These are phyloP conservation scores for Rafetus swinhoei DNA, from an alignment of 2,113 vertebrate genomes.

Conservation along the genomic window DNA sequence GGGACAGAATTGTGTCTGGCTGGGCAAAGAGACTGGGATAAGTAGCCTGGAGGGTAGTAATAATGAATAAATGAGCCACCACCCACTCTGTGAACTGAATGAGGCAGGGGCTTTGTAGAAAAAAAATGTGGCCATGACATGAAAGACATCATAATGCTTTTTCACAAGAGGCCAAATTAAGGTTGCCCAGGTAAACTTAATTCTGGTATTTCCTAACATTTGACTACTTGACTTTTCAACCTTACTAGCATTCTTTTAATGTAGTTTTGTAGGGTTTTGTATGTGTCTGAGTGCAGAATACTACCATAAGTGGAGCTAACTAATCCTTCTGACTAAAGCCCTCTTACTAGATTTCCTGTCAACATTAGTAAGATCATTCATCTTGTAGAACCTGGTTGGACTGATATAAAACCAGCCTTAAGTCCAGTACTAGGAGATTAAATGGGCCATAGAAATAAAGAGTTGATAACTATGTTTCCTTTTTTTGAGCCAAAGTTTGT, in stretches of 20 bases:
- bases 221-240: not conserved
- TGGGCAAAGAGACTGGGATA: not conserved
- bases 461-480: not conserved
- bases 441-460: not conserved
- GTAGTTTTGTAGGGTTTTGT: too few species aligned
- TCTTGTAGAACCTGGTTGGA: not conserved
- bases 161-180: not conserved
- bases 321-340: not conserved
- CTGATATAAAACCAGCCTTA: not conserved
- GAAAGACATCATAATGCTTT: not conserved
- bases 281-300: not conserved
- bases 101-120: not conserved
- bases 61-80: not conserved
- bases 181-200: not conserved
- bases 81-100: not conserved
- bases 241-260: too few species aligned
- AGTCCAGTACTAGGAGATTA: not conserved
- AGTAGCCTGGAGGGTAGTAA: too few species aligned
- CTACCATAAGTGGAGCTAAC: not conserved
- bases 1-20: not conserved
- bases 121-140: not conserved
- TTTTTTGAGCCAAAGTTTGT: not conserved
- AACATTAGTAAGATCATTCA: not conserved
- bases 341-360: not conserved
- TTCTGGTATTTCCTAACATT: not conserved